Evolutionary conservation across 2,113 vertebrate species (phyloP).

Genomic region (Cryptomyrus ogoouensis): DNA sequence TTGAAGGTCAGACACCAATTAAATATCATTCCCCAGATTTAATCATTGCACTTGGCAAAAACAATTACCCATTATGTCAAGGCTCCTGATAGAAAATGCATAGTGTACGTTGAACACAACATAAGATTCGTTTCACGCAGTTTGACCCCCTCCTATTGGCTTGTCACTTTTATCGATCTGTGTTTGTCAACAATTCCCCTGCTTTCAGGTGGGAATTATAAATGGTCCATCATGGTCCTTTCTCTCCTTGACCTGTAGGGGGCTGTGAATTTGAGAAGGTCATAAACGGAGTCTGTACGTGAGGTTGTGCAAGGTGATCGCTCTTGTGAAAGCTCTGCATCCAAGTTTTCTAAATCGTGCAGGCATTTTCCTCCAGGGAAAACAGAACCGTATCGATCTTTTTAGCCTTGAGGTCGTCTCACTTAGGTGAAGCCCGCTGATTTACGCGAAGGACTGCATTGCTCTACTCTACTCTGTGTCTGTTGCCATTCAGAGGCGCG

Average conservation of each 20-base stretch:
- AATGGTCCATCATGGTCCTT: not conserved
- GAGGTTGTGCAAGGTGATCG: not conserved
- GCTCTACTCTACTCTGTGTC: not conserved
- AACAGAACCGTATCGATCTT: not conserved
- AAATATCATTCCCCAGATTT: not conserved
- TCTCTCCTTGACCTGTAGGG: not conserved
- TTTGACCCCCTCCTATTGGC: not conserved
- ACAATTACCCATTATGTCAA: not conserved
- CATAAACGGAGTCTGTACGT: conserved; percentile 1
- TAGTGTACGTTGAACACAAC: not conserved
- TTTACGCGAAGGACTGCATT: not conserved
- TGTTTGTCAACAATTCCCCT: not conserved
- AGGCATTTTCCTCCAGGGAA: not conserved
- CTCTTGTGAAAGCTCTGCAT: not conserved
- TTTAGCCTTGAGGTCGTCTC: not conserved
- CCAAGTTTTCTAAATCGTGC: not conserved
- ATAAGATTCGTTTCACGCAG: not conserved
- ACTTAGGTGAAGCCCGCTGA: not conserved
- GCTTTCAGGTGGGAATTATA: not conserved
- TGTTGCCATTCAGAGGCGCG: not conserved
- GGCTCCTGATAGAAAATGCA: not conserved
- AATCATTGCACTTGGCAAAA: not conserved
- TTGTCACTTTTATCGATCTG: not conserved
- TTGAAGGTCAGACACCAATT: not conserved
- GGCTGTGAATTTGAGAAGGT: conserved; percentile 21